These are phyloP conservation scores for Eilema caniola DNA, from an alignment of 2,888 invertebrate species.

Conservation along the genomic window DNA sequence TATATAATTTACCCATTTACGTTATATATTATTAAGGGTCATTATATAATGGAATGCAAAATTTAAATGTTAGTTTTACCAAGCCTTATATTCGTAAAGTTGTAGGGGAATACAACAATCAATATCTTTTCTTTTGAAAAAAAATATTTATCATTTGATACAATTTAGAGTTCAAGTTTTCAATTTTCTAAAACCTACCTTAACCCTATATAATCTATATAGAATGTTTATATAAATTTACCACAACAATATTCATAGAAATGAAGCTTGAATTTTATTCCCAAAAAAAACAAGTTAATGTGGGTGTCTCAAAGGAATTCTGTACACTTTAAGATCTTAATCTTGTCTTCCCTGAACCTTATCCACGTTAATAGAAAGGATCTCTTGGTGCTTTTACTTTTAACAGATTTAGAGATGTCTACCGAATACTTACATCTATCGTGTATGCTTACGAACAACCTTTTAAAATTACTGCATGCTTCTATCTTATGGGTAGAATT, in stretches of 20 bases:
- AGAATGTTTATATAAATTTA: not conserved
- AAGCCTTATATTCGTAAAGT: no score
- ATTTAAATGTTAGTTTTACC: no score
- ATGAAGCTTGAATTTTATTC: not conserved
- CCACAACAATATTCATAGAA: not conserved
- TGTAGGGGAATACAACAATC: no score
- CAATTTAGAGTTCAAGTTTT: no score
- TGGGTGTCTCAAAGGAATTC: constrained; percentile 8
- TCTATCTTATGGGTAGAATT: no score
- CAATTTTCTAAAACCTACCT: no score
- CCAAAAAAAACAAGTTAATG: constrained; percentile 10
- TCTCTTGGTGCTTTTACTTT: constrained; percentile 17
- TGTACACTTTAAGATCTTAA: constrained; percentile 19
- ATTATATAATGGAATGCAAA: no score
- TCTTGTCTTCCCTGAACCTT: constrained; percentile 12
- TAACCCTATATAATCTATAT: not conserved
- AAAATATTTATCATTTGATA: no score
- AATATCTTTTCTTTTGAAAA: no score
- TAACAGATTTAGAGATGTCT: constrained; percentile 15
- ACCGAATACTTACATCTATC: constrained; percentile 9
- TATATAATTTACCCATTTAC: no score
- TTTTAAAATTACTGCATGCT: not conserved
- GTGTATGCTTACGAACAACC: constrained; percentile 6
- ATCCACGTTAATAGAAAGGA: constrained; percentile 16
- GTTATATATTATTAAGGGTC: no score